phyloP scores from a whole-genome alignment of 2,797 vertebrate species.

The Prionace glauca region DNA sequence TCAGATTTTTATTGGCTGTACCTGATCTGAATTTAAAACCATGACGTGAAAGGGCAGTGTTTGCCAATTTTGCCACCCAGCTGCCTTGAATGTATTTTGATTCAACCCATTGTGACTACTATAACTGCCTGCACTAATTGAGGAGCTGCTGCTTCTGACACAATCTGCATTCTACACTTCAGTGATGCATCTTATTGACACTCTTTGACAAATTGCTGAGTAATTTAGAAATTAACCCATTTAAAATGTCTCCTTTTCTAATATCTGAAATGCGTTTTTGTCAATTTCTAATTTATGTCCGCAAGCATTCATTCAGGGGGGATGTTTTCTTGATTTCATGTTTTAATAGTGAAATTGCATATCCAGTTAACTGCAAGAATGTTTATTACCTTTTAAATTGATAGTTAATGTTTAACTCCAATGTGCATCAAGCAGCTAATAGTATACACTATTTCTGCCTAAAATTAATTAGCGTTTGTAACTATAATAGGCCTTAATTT shows the following conservation, averaged over 20 bases:
- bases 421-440: neutral
- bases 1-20: neutral
- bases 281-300: neutral
- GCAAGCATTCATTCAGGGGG: neutral
- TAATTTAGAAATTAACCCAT: neutral
- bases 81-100: neutral
- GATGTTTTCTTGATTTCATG: neutral
- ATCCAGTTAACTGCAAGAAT: neutral
- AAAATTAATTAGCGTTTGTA: neutral
- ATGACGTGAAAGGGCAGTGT: neutral
- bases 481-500: neutral
- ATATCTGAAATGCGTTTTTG: neutral
- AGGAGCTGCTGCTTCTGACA: neutral
- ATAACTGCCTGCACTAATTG: neutral
- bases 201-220: neutral
- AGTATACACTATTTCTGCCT: neutral
- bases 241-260: neutral
- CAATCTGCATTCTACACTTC: neutral
- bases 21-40: neutral
- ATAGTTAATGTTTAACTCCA: neutral
- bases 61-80: neutral
- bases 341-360: neutral
- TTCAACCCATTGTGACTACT: neutral
- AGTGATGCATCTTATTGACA: neutral
- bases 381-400: neutral